These are phyloP conservation scores for Egretta garzetta DNA, from an alignment of 2,113 vertebrate genomes.

Conservation along the genomic window DNA sequence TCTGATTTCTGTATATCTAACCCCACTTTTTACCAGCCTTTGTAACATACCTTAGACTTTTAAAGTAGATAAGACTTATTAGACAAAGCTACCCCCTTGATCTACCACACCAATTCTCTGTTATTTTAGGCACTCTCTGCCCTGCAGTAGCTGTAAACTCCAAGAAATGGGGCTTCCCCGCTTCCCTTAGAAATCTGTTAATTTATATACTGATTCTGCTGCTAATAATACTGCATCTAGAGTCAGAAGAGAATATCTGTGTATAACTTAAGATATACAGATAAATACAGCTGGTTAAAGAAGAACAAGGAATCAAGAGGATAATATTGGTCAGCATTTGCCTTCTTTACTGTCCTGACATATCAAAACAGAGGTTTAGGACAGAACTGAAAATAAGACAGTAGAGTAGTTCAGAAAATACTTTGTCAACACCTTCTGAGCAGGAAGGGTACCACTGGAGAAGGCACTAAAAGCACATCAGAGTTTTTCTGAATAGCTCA, in stretches of 20 bases:
- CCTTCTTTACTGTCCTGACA: not conserved
- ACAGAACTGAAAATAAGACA: not conserved
- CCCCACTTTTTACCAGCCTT: not conserved
- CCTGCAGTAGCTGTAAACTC: not conserved
- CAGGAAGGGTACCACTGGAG: not conserved
- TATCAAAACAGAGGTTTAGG: not conserved
- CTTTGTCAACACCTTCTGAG: not conserved
- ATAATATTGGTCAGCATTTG: not conserved
- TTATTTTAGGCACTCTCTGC: not conserved
- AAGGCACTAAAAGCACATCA: not conserved
- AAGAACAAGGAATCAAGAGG: not conserved
- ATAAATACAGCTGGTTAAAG: not conserved
- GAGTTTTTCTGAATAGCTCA: not conserved
- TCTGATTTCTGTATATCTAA: not conserved
- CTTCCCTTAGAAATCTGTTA: not conserved
- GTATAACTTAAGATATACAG: not conserved
- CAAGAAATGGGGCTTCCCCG: not conserved
- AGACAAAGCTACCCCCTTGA: not conserved
- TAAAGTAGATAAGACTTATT: not conserved
- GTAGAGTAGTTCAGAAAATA: not conserved
- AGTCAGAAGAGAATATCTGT: not conserved
- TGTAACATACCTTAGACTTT: not conserved
- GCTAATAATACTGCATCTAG: not conserved
- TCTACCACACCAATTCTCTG: not conserved
- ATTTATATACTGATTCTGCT: not conserved